Conservation (phyloP, 1,140 invertebrate species). For the Rhyacophila brunnea region DNA sequence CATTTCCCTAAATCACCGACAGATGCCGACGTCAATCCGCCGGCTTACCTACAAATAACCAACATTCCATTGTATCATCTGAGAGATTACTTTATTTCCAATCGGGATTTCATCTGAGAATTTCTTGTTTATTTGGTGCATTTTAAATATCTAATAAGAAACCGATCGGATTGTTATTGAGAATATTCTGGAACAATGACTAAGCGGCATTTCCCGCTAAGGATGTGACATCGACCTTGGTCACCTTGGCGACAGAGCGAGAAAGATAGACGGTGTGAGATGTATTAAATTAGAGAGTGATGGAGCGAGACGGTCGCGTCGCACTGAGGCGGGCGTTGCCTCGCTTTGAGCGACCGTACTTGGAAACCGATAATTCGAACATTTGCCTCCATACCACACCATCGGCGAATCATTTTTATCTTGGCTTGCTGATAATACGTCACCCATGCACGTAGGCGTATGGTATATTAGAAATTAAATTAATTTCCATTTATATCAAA, state of each 20-base stretch:
- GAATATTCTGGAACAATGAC: conserved; percentile 25
- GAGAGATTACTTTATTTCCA: too few relatives aligned
- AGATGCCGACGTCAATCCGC: too few relatives aligned
- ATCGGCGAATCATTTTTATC: background rate
- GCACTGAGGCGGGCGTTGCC: conserved; percentile 18
- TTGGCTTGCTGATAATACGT: too few relatives aligned
- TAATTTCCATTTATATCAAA: too few relatives aligned
- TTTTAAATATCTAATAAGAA: too few relatives aligned
- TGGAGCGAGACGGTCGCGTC: conserved; percentile 7
- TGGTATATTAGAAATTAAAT: too few relatives aligned
- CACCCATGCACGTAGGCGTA: too few relatives aligned
- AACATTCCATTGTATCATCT: too few relatives aligned
- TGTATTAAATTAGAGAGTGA: conserved; percentile 9
- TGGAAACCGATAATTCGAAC: conserved; percentile 23
- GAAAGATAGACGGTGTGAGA: conserved; percentile 3
- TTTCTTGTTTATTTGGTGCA: too few relatives aligned
- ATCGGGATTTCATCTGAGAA: too few relatives aligned
- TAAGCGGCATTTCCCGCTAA: conserved; percentile 33
- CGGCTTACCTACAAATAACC: too few relatives aligned
- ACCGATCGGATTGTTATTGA: background rate
- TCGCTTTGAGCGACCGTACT: conserved; percentile 16
- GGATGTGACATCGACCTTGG: conserved; percentile 36
- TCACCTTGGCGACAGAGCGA: conserved; percentile 34
- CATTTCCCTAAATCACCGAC: too few relatives aligned
- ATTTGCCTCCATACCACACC: conserved; percentile 4